Percentiles rank a stretch among this genome's conserved stretches.
phyloP scores from a whole-genome alignment of 1,140 invertebrate species.

The Reticulitermes speratus region DNA sequence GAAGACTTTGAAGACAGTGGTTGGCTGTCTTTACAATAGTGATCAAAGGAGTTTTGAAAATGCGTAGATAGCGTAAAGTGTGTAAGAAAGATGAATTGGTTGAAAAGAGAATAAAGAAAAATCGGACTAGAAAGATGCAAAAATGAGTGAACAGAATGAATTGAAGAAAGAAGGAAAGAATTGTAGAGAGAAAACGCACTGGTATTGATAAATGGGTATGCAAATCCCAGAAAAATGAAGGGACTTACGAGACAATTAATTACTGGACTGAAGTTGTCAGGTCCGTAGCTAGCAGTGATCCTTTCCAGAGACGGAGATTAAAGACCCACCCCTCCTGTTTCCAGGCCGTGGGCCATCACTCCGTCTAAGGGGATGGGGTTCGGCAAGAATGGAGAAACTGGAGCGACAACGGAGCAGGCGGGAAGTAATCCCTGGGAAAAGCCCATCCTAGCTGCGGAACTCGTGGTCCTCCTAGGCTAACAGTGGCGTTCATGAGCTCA shows the following conservation, averaged over 20 bases:
- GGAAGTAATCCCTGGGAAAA: background rate
- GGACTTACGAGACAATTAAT: constrained; percentile 24
- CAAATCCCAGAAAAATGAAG: constrained; percentile 25
- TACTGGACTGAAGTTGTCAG: constrained; percentile 25
- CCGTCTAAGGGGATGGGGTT: background rate
- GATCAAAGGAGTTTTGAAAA: background rate
- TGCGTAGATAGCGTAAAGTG: background rate
- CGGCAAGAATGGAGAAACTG: background rate
- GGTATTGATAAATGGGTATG: constrained; percentile 24
- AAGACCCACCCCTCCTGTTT: background rate
- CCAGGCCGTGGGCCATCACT: too few species aligned
- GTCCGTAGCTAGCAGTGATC: background rate
- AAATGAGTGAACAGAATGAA: background rate
- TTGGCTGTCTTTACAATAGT: background rate
- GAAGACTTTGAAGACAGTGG: background rate
- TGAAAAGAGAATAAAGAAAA: background rate
- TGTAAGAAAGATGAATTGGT: background rate
- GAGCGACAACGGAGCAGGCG: background rate
- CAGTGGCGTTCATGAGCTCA: background rate
- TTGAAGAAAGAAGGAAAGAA: background rate
- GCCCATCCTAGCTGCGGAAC: too few species aligned
- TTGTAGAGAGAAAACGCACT: background rate
- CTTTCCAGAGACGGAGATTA: constrained; percentile 15
- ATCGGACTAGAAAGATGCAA: background rate
- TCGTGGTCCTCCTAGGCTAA: background rate